Base-by-base conservation (phyloP, 2,888 invertebrate species). In the Rhagonycha lutea region DNA sequence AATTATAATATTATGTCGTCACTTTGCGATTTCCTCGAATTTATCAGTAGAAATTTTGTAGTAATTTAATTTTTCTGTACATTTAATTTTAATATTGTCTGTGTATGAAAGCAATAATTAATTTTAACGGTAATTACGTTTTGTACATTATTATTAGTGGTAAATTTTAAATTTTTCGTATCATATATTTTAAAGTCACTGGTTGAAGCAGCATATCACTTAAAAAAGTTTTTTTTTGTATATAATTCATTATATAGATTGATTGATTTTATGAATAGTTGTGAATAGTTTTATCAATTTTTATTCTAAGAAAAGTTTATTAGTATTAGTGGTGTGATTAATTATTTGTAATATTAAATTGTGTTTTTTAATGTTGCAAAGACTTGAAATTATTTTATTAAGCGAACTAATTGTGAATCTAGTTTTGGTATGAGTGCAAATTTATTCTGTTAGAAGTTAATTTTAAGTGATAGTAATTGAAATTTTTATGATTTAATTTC, bases 91-190 rank as follows among this genome's bases (percentile, higher is more conserved):
- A n/a, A 47, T 47, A 28, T 32, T 67, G 32, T 47, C 14, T 68
- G 76, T 76, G 76, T 76, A 73, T 73, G 47, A 62, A 61, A 68
- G 76, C 73, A 76, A 76, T 76, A 73, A 73, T 72, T 70, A 73
- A 70, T 73, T 73, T 24, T 76, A 76, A 32, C 11, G 69, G 47
- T 71, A 32, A 28, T 47, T 47, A 47, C n/a, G 65, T 76, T 70
- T 69, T 76, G 61, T 61, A 72, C 63, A 63, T 70, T 67, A 32
- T 67, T 47, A 47, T 47, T 67, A 47, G 63, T 67, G 67, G 61
- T 61, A 69, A 18, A 18, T 47, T 47, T 47, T 47, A 2, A 47
- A 47, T n/a, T 47, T 32, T 47, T 47, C 47, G n/a, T 47, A 47
- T 47, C 18, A 18, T 18, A 18, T 18, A 18, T 47, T 47, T 47